phyloP scores from a whole-genome alignment of 2,888 invertebrate genomes.

The Drosophila imparisetae region DNA sequence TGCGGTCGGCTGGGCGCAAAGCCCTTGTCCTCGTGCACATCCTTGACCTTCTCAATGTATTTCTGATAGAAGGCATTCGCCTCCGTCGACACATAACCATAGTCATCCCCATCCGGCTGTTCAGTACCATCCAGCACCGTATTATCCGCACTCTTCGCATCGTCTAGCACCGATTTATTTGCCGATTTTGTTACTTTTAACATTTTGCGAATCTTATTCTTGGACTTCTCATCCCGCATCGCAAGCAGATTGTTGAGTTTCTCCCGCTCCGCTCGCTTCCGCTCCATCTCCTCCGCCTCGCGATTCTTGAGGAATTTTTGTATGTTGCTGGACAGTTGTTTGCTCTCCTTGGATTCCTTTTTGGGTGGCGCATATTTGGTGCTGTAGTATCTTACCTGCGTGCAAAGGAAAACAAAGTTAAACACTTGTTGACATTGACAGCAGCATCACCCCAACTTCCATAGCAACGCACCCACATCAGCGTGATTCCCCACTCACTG shows the following conservation, averaged over 20 bases:
- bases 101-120: conserved; percentile 95
- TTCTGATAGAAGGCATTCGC: conserved; percentile 92
- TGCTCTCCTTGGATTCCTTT: conserved; percentile 89
- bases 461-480: neutral
- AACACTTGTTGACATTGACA: conserved; percentile 23
- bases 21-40: conserved; percentile 88
- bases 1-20: conserved; percentile 86
- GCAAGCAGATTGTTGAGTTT: conserved; percentile 88
- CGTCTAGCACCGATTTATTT: conserved; percentile 93
- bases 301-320: conserved; percentile 93
- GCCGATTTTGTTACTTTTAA: conserved; percentile 95
- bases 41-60: conserved; percentile 90
- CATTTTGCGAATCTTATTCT: conserved; percentile 91
- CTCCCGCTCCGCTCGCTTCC: conserved; percentile 87
- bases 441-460: neutral
- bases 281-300: conserved; percentile 91
- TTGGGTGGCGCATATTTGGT: conserved; percentile 93
- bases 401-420: conserved; percentile 11
- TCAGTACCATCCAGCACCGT: conserved; percentile 87
- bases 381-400: conserved; percentile 88
- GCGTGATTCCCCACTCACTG: neutral
- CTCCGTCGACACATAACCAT: conserved; percentile 94
- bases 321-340: conserved; percentile 90
- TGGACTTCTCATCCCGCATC: conserved; percentile 89
- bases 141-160: conserved; percentile 91